Conservation (phyloP, 2,888 invertebrate genomes). For the Anoplius nigerrimus region DNA sequence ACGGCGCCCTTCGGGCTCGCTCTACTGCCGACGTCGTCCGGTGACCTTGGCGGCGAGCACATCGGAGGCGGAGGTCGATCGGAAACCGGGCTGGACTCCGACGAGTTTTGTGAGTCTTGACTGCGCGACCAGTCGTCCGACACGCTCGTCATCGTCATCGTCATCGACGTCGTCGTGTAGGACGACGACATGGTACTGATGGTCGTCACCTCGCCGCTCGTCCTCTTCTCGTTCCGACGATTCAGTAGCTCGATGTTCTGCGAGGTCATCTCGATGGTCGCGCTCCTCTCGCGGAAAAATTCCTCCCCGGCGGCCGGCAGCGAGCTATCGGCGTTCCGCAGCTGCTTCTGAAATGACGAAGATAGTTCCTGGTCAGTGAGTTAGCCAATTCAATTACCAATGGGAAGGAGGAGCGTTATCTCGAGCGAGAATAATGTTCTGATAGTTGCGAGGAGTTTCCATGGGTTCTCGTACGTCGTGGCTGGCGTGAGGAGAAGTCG, state of each 20-base stretch:
- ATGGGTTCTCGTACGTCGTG: no score
- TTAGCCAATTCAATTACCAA: not conserved
- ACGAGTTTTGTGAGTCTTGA: conserved; percentile 38
- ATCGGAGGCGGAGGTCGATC: conserved; percentile 60
- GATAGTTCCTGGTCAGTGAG: not conserved
- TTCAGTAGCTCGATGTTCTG: conserved; percentile 70
- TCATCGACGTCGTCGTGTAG: conserved; percentile 44
- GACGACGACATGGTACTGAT: conserved; percentile 30
- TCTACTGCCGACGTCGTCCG: conserved; percentile 58
- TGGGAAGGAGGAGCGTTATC: no score
- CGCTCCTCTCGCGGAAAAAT: conserved; percentile 66
- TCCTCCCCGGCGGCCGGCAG: conserved; percentile 56
- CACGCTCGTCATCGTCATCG: conserved; percentile 42
- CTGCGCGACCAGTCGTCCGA: conserved; percentile 49
- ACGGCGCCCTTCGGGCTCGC: conserved; percentile 68
- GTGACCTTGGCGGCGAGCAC: conserved; percentile 65
- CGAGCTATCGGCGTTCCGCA: conserved; percentile 40
- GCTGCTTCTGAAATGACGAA: conserved; percentile 41
- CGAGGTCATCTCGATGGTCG: conserved; percentile 73
- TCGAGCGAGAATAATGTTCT: no score
- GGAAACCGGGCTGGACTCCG: conserved; percentile 35
- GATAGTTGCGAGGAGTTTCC: no score
- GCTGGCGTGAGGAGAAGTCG: no score
- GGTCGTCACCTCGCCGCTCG: conserved; percentile 26
- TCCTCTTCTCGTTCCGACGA: conserved; percentile 63